Conservation (phyloP, 2,888 invertebrate species). For the Rhyacophila evoluta region DNA sequence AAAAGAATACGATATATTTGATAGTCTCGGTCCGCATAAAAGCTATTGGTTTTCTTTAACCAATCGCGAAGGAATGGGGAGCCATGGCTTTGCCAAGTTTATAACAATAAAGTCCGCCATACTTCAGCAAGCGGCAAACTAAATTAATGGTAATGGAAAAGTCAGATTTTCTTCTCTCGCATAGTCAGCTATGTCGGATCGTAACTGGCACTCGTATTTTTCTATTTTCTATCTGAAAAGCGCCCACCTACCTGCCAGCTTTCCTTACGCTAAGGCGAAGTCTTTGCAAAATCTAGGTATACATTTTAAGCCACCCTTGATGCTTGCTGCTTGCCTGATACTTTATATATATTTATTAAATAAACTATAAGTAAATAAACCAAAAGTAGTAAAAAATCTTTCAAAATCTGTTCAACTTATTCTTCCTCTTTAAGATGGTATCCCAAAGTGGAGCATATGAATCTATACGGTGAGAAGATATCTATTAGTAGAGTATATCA, state of each 20-base stretch:
- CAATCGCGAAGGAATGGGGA: background rate
- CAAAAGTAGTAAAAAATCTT: too few relatives aligned
- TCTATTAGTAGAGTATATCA: too few relatives aligned
- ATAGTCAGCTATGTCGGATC: conserved; percentile 40
- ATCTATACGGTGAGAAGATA: too few relatives aligned
- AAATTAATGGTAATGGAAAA: conserved; percentile 65
- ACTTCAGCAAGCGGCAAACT: conserved; percentile 38
- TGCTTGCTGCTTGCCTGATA: background rate
- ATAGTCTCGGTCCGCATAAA: background rate
- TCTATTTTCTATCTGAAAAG: conserved; percentile 43
- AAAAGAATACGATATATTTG: background rate
- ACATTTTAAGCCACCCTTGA: background rate
- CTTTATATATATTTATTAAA: too few relatives aligned
- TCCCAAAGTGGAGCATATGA: too few relatives aligned
- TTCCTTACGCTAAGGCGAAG: conserved; percentile 27
- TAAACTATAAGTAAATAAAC: too few relatives aligned
- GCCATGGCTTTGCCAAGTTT: conserved; percentile 32
- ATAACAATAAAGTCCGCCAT: conserved; percentile 43
- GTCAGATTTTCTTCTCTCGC: conserved; percentile 58
- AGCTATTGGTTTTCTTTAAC: conserved; percentile 4
- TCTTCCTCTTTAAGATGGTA: too few relatives aligned
- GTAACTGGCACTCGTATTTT: conserved; percentile 48
- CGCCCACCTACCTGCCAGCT: conserved; percentile 42
- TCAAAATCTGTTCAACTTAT: too few relatives aligned
- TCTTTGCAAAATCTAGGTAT: conserved; percentile 28